Percentiles rank a stretch among this genome's conserved stretches.
phyloP scores from a whole-genome alignment of 2,888 invertebrate genomes.

The Subacronicta megacephala region DNA sequence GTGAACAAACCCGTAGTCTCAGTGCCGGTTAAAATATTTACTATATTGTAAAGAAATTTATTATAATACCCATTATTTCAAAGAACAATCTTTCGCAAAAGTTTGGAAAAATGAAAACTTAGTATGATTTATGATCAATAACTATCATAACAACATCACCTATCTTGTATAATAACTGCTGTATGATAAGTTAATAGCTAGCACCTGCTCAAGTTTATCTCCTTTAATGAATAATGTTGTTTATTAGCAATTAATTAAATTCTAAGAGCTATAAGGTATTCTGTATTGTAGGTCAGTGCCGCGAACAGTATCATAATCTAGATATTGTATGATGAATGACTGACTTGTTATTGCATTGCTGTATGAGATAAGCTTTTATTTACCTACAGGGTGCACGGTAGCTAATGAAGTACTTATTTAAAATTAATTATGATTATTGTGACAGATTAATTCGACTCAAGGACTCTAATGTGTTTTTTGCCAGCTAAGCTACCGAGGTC shows the following conservation, averaged over 20 bases:
- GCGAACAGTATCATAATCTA: slow-evolving; percentile 21
- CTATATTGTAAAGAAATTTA: no score
- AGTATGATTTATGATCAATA: not conserved
- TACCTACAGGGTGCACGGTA: not conserved
- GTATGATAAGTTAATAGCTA: slow-evolving; percentile 13
- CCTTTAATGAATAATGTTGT: slow-evolving; percentile 9
- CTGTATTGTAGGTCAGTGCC: slow-evolving; percentile 36
- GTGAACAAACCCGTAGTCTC: no score
- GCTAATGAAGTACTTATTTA: not conserved
- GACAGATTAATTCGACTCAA: no score
- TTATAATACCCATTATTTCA: no score
- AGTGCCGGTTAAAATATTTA: no score
- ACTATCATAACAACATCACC: slow-evolving; percentile 19
- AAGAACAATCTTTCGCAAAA: no score
- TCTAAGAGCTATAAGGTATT: slow-evolving; percentile 27
- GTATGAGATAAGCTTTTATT: not conserved
- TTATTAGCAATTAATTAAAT: slow-evolving; percentile 6
- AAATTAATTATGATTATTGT: not conserved
- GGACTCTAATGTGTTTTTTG: no score
- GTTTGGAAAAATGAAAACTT: no score
- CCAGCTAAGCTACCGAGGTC: no score
- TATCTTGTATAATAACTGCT: no score
- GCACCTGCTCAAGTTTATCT: slow-evolving; percentile 12
- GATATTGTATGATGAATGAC: slow-evolving; percentile 8
- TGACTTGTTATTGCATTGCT: not conserved